These are phyloP conservation scores for Armadillidium nasatum DNA, from an alignment of 1,140 invertebrate species.

Conservation along the genomic window DNA sequence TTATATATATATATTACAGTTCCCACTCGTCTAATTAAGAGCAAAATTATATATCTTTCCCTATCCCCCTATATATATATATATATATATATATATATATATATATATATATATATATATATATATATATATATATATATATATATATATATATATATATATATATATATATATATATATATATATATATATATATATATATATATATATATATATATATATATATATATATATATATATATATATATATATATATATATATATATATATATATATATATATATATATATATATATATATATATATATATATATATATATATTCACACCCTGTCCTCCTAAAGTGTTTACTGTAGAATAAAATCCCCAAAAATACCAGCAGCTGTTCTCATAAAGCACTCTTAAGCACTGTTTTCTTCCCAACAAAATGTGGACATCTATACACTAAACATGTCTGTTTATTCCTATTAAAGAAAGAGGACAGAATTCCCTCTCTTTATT, in stretches of 20 bases:
- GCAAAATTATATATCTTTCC: neutral
- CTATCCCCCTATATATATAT: too few relatives aligned
- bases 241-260: constrained; percentile 2
- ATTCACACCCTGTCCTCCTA: too few relatives aligned
- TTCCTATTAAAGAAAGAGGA: too few relatives aligned
- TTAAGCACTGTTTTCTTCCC: too few relatives aligned
- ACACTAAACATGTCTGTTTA: too few relatives aligned
- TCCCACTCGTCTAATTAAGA: neutral
- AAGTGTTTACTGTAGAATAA: too few relatives aligned
- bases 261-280: neutral
- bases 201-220: neutral
- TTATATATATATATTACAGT: neutral
- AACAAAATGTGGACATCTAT: too few relatives aligned
- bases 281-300: neutral
- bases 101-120: neutral
- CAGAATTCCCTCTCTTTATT: too few relatives aligned
- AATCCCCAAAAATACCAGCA: too few relatives aligned
- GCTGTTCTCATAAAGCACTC: too few relatives aligned
- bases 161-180: neutral
- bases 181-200: neutral
- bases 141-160: neutral
- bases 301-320: neutral
- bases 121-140: neutral
- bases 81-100: neutral
- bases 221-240: neutral